These are phyloP conservation scores for Saccostrea cuccullata DNA, from an alignment of 1,140 invertebrate species.

Conservation along the genomic window DNA sequence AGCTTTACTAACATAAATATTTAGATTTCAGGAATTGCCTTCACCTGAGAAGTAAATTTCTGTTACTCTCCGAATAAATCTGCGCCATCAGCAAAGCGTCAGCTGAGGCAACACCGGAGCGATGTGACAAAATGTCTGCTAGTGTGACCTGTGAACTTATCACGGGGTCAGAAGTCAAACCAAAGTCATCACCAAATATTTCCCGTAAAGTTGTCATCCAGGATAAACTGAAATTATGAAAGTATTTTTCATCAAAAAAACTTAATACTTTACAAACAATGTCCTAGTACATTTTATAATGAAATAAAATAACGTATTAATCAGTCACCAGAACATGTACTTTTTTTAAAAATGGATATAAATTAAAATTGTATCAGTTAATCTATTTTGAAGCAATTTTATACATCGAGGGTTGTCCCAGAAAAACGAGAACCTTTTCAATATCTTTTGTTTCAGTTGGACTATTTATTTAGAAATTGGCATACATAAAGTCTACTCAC, in stretches of 20 bases:
- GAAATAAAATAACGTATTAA: too few species aligned
- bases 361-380: too few species aligned
- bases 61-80: background rate
- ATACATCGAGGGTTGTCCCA: too few species aligned
- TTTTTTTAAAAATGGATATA: too few species aligned
- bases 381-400: too few species aligned
- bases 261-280: too few species aligned
- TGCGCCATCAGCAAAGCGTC: conserved; percentile 21
- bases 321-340: too few species aligned
- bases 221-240: background rate
- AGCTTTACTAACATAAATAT: conserved; percentile 6
- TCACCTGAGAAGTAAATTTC: background rate
- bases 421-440: too few species aligned
- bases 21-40: background rate
- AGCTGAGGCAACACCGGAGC: background rate
- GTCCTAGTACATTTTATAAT: too few species aligned
- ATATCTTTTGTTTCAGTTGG: too few species aligned
- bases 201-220: background rate
- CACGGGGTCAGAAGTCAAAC: conserved; percentile 6
- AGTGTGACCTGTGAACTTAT: conserved; percentile 5
- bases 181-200: conserved; percentile 5
- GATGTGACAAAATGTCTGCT: conserved; percentile 9
- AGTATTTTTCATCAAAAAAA: too few species aligned
- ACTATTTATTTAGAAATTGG: too few species aligned
- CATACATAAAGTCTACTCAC: background rate